A percentile compares a stretch with the other conserved stretches of the same genome.
phyloP scores from a whole-genome alignment of 2,797 vertebrate genomes.

The Sparidentex hasta region DNA sequence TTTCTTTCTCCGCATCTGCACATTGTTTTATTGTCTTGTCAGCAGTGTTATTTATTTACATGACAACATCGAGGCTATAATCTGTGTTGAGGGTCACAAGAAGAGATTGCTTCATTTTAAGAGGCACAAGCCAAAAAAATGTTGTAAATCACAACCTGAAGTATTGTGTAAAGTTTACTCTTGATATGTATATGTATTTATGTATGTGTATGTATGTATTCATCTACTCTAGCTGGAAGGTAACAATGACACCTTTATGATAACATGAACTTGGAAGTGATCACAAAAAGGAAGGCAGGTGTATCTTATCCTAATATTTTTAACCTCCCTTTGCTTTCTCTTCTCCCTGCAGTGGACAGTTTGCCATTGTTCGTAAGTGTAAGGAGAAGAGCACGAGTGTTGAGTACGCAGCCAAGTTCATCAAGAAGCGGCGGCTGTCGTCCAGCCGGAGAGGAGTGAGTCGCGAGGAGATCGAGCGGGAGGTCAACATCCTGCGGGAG shows the following conservation, averaged over 20 bases:
- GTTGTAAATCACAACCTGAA: background rate
- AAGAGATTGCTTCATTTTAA: background rate
- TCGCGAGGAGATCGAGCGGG: conserved; percentile 96
- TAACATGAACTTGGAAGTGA: background rate
- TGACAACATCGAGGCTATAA: background rate
- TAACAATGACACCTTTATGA: background rate
- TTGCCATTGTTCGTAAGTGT: conserved; percentile 96
- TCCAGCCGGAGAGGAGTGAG: conserved; percentile 97
- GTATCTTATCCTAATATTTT: background rate
- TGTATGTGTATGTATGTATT: no score
- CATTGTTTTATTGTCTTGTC: background rate
- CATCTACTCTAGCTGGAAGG: background rate
- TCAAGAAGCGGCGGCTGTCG: conserved; percentile 96
- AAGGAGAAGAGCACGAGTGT: conserved; percentile 88
- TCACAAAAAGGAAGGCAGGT: background rate
- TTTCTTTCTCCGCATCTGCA: background rate
- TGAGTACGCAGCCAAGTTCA: conserved; percentile 97
- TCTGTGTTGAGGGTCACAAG: background rate
- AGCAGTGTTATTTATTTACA: background rate
- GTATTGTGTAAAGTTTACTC: background rate
- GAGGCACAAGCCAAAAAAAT: background rate
- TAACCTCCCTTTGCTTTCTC: background rate
- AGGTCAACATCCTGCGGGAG: conserved; percentile 97
- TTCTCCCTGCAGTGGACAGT: conserved; percentile 90
- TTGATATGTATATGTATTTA: background rate